Conservation (phyloP, 2,888 invertebrate genomes). For the Seira sanloemensis region DNA sequence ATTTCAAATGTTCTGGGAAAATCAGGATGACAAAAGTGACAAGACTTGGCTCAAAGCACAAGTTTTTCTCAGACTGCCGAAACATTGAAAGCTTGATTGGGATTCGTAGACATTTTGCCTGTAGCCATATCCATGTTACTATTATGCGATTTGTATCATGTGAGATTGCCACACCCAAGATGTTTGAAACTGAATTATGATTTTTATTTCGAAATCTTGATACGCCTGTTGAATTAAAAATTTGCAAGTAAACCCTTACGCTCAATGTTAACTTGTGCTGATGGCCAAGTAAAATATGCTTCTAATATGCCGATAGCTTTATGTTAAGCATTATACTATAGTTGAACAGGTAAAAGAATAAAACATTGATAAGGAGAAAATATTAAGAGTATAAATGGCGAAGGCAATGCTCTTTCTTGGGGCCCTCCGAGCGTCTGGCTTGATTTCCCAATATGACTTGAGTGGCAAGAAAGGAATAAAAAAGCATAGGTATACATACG, state of each 20-base stretch:
- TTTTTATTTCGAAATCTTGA: neutral
- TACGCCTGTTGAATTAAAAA: conserved; percentile 7
- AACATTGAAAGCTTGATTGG: too few relatives aligned
- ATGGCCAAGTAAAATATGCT: neutral
- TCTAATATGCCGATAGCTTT: too few relatives aligned
- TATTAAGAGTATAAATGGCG: neutral
- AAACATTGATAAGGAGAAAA: conserved; percentile 38
- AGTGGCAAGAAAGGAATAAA: conserved; percentile 49
- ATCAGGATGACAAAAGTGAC: too few relatives aligned
- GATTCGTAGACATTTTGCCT: too few relatives aligned
- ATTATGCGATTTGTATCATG: neutral
- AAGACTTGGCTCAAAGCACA: too few relatives aligned
- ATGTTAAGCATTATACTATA: too few relatives aligned
- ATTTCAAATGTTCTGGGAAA: too few relatives aligned
- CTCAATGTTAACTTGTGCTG: too few relatives aligned
- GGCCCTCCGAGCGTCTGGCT: neutral
- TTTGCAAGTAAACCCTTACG: conserved; percentile 4
- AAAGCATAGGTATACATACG: conserved; percentile 24
- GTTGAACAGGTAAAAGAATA: conserved; percentile 19
- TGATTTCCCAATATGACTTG: conserved; percentile 21
- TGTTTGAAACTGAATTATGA: neutral
- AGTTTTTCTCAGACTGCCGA: too few relatives aligned
- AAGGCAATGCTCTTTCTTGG: too few relatives aligned
- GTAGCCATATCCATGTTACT: too few relatives aligned
- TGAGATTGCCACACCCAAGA: neutral